Evolutionary conservation across 2,888 invertebrate genomes (phyloP), one percentile per base, ranked within the genome.

Genomic region (Xanthia icteritia): DNA sequence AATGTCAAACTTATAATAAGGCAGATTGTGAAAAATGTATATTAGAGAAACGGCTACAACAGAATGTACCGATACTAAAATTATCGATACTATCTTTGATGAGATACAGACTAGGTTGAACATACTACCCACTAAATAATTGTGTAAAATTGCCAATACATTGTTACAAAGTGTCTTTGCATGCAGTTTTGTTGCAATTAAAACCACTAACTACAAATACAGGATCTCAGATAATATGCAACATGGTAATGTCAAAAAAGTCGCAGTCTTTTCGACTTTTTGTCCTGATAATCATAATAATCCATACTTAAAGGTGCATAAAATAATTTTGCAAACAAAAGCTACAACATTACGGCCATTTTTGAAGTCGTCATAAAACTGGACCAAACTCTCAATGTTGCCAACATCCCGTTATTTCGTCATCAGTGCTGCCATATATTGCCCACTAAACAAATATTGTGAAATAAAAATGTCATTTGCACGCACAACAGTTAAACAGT

Each of bases 381-480:
- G 63, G n/a, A 61, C 58, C 48, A 68, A 56, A 66, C 27, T 76
- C 45, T 70, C 54, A 77, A 75, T 85, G 72, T 79, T 73, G 73
- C 72, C 73, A 86, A 36, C 45, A 72, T 82, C 23, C 71, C 75
- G 83, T 84, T 84, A 83, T 71, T 82, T 76, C 68, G 75, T 74
- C 76, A 77, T 77, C 78, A 73, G 73, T 77, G 76, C 79, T 77
- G 73, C 85, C 86, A 63, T 81, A 76, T 65, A 76, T 71, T 76
- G 75, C 68, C 81, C 79, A 77, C 81, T 87, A 86, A 82, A 82
- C 86, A 88, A 86, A 90, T 89, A 89, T 87, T 87, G 85, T 72
- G 71, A 77, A 81, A 83, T 86, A 90, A 90, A 90, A 89, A 89
- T 89, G 85, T 89, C 83, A 87, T 86, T 88, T 86, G 68, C 63